Evolutionary conservation across 1,140 invertebrate genomes (phyloP).

Genomic region (Tetramorium alpestre): DNA sequence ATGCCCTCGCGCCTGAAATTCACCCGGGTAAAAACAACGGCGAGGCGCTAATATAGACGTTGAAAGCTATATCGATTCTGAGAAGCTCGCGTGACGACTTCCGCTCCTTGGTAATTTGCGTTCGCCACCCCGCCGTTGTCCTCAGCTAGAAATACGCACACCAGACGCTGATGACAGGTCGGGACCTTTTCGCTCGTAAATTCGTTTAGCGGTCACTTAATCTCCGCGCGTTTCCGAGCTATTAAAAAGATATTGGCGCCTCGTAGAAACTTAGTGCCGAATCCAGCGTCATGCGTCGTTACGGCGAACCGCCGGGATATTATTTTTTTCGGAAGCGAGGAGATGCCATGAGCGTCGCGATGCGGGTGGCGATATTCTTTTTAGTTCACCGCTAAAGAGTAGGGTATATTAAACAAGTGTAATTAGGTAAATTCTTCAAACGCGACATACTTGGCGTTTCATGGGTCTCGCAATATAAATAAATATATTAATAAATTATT

Average conservation of each 20-base stretch:
- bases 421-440: background rate
- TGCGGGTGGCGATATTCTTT: background rate
- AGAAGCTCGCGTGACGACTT: conserved; percentile 50
- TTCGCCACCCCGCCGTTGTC: background rate
- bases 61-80: conserved; percentile 41
- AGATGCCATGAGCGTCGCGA: background rate
- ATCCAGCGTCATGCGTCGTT: background rate
- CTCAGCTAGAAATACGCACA: conserved; percentile 10
- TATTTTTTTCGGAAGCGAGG: conserved; percentile 27
- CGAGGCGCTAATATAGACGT: conserved; percentile 37
- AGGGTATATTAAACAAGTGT: background rate
- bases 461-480: background rate
- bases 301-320: conserved; percentile 5
- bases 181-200: conserved; percentile 49
- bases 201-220: conserved; percentile 45
- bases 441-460: background rate
- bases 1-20: background rate
- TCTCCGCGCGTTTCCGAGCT: background rate
- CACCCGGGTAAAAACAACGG: background rate
- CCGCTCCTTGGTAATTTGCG: background rate
- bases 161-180: conserved; percentile 33
- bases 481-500: background rate
- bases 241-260: conserved; percentile 38
- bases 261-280: conserved; percentile 19
- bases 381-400: background rate